Base-by-base conservation (phyloP, 2,888 invertebrate genomes). In the Trachelus tabidus region DNA sequence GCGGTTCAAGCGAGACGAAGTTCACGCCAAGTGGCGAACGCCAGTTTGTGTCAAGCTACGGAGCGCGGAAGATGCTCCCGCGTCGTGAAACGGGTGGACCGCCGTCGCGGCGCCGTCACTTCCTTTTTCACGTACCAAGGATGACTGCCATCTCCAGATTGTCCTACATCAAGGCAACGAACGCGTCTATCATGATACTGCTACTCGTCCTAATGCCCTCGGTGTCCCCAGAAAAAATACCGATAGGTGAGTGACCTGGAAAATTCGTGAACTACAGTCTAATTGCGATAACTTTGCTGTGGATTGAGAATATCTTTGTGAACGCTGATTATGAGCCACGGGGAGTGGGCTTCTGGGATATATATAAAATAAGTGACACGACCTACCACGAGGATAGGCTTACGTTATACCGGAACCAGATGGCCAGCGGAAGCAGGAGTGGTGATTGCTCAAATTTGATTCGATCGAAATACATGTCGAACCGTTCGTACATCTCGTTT, bases 21-120 rank as follows among this genome's bases (percentile, higher is more conserved):
- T 89, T 88, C 87, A 88, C 85, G 87, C 85, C 85, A 86, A 89
- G 87, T 88, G 85, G 87, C 85, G 84, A 83, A 83, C 84, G 83
- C 85, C 85, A 91, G 91, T 91, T 91, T 90, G 90, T 90, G 90
- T 89, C 90, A 88, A 90, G 89, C 89, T 87, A 89, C 89, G 87
- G 87, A 89, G 89, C 86, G 87, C 88, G 88, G 86, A 90, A 89
- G 89, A 89, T 90, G 91, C 86, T 89, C 88, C 87, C 87, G 87
- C 84, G 85, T 87, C 84, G 86, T 85, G 85, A 77, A 80, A 84
- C 86, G 85, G 84, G 87, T 83, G 86, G 87, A 81, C 84, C 87
- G 83, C 85, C 85, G 81, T 84, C 84, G 78, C 77, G 82, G 74
- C 76, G 73, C 75, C 33, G 81, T 81, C 81, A 85, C 83, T 81